A percentile compares a stretch with the other conserved stretches of the same genome.
These are phyloP conservation scores for Seriola dumerili DNA, from an alignment of 2,113 vertebrate genomes.

Conservation along the genomic window DNA sequence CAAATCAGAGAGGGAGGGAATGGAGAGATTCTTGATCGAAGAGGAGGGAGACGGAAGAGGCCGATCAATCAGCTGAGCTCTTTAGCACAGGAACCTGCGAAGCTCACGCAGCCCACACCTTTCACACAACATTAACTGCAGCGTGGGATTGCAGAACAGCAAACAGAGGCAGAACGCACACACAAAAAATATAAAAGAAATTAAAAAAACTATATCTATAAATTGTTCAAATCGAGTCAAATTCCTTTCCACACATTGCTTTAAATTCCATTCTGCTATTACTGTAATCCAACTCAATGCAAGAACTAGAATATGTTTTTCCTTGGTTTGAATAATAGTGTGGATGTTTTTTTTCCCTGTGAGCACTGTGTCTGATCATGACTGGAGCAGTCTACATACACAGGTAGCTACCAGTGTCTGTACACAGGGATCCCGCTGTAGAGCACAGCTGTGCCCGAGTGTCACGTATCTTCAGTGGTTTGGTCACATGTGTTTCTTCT, in stretches of 20 bases:
- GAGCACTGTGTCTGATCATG: background rate
- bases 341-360: background rate
- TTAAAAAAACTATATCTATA: background rate
- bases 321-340: background rate
- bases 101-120: constrained; percentile 61
- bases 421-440: background rate
- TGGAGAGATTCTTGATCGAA: background rate
- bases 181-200: background rate
- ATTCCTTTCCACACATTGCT: constrained; percentile 22
- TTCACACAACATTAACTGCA: constrained; percentile 63
- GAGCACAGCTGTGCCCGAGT: background rate
- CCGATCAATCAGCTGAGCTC: constrained; percentile 64
- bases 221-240: constrained; percentile 3
- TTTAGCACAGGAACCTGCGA: constrained; percentile 48
- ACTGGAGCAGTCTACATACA: background rate
- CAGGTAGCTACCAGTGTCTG: background rate
- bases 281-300: background rate
- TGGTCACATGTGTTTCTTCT: too few species aligned
- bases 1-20: constrained; percentile 44
- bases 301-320: background rate
- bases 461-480: background rate
- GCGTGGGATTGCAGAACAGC: constrained; percentile 36
- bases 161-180: constrained; percentile 6
- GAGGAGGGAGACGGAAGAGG: constrained; percentile 8
- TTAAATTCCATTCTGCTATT: background rate